These are phyloP conservation scores for Diarsia dahlii DNA, from an alignment of 2,888 invertebrate species.

Conservation along the genomic window DNA sequence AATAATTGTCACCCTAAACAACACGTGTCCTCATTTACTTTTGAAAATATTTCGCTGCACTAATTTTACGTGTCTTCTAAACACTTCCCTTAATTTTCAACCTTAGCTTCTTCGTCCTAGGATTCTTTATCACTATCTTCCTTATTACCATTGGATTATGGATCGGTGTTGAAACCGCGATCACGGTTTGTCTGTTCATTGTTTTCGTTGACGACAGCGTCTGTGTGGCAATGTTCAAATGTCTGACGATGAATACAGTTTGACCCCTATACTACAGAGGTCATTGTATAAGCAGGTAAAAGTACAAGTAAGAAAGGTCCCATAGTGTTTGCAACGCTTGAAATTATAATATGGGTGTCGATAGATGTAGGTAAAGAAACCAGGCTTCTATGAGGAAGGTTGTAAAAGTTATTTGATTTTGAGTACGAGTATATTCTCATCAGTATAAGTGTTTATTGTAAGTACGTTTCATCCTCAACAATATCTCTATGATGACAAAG, in stretches of 20 bases:
- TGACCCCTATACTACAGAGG: conserved; percentile 63
- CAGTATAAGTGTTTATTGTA: not conserved
- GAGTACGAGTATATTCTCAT: not conserved
- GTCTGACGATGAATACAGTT: conserved; percentile 58
- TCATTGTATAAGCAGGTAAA: conserved; percentile 57
- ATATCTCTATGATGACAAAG: not conserved
- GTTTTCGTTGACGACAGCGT: conserved; percentile 66
- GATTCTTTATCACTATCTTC: not conserved
- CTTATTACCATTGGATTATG: conserved; percentile 29
- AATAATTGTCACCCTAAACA: conserved; percentile 29
- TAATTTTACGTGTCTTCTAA: conserved; percentile 53
- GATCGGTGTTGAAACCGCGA: conserved; percentile 54
- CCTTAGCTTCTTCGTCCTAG: conserved; percentile 1
- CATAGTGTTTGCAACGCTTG: conserved; percentile 22
- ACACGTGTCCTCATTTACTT: conserved; percentile 60
- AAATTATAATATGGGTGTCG: not conserved
- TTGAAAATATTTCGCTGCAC: conserved; percentile 60
- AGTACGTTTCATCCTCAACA: not conserved
- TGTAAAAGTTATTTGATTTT: not conserved
- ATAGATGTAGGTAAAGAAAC: not conserved
- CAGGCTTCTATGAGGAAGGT: too few species aligned
- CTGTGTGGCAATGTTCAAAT: conserved; percentile 63
- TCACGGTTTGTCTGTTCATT: conserved; percentile 65
- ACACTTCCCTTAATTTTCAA: conserved; percentile 14
- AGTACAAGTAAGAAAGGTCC: conserved; percentile 36